phyloP scores from a whole-genome alignment of 1,140 invertebrate species.

The Coptotermes formosanus region DNA sequence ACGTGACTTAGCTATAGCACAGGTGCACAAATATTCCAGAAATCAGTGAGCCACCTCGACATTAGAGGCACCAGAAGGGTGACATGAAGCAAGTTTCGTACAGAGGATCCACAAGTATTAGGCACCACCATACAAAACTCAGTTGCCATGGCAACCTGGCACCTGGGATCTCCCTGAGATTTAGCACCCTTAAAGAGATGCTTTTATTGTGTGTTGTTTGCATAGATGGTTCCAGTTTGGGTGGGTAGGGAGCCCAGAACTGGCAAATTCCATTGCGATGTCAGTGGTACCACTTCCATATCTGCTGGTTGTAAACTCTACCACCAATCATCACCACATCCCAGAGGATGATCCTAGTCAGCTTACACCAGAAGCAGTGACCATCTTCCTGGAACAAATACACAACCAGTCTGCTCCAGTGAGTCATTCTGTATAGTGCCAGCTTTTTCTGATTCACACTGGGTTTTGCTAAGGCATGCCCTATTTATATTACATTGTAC shows the following conservation, averaged over 20 bases:
- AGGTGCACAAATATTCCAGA: too few relatives aligned
- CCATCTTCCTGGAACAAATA: conserved; percentile 74
- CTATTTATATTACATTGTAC: too few relatives aligned
- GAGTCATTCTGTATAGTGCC: conserved; percentile 40
- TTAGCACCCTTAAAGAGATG: too few relatives aligned
- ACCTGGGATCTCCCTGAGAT: too few relatives aligned
- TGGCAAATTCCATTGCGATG: conserved; percentile 91
- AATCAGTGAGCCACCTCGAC: too few relatives aligned
- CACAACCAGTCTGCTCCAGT: conserved; percentile 70
- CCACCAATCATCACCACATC: conserved; percentile 85
- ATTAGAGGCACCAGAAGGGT: too few relatives aligned
- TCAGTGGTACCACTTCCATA: conserved; percentile 77
- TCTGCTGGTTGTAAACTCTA: conserved; percentile 85
- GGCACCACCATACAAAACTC: too few relatives aligned
- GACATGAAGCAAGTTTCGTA: too few relatives aligned
- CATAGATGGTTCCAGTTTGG: conserved; percentile 79
- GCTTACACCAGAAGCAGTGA: conserved; percentile 75
- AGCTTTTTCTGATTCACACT: background rate
- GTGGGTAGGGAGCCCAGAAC: conserved; percentile 77
- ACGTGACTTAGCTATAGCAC: too few relatives aligned
- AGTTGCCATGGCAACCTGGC: too few relatives aligned
- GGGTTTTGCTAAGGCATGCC: too few relatives aligned
- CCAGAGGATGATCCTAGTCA: conserved; percentile 79
- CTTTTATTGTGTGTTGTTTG: background rate
- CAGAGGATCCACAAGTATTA: too few relatives aligned